Evolutionary conservation across 2,888 invertebrate species (phyloP).

Genomic region (Papilio gigon): DNA sequence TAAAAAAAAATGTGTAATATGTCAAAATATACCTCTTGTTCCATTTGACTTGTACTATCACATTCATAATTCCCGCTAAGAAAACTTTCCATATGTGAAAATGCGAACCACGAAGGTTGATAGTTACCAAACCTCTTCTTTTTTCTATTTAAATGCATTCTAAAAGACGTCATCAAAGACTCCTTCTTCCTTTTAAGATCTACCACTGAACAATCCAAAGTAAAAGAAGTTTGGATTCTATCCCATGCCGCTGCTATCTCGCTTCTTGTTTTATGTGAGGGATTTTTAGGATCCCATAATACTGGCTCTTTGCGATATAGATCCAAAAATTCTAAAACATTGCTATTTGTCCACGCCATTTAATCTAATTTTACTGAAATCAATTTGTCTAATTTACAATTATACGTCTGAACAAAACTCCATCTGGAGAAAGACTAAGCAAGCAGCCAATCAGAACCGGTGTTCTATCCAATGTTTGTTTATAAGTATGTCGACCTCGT

Average conservation of each 20-base stretch:
- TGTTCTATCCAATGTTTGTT: slow-evolving; percentile 66
- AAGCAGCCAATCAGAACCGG: slow-evolving; percentile 55
- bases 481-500: slow-evolving; percentile 63
- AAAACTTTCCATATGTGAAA: slow-evolving; percentile 72
- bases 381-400: slow-evolving; percentile 3
- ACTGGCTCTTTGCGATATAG: slow-evolving; percentile 67
- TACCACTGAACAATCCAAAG: slow-evolving; percentile 59
- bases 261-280: slow-evolving; percentile 64
- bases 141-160: slow-evolving; percentile 66
- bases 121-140: slow-evolving; percentile 57
- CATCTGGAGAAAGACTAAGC: slow-evolving; percentile 51
- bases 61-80: slow-evolving; percentile 71
- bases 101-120: slow-evolving; percentile 73
- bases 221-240: slow-evolving; percentile 65
- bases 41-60: slow-evolving; percentile 63
- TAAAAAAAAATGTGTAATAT: neutral
- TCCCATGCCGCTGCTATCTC: slow-evolving; percentile 70
- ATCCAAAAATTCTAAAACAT: slow-evolving; percentile 69
- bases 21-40: slow-evolving; percentile 58
- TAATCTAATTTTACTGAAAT: slow-evolving; percentile 46
- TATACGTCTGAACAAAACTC: slow-evolving; percentile 48
- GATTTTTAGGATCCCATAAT: slow-evolving; percentile 74
- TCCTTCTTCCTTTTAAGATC: slow-evolving; percentile 77
- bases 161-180: slow-evolving; percentile 73
- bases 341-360: slow-evolving; percentile 71